Evolutionary conservation across 37 sponge, comb jelly and placozoan species (phyloP).

Genomic region (Spongia lamella): DNA sequence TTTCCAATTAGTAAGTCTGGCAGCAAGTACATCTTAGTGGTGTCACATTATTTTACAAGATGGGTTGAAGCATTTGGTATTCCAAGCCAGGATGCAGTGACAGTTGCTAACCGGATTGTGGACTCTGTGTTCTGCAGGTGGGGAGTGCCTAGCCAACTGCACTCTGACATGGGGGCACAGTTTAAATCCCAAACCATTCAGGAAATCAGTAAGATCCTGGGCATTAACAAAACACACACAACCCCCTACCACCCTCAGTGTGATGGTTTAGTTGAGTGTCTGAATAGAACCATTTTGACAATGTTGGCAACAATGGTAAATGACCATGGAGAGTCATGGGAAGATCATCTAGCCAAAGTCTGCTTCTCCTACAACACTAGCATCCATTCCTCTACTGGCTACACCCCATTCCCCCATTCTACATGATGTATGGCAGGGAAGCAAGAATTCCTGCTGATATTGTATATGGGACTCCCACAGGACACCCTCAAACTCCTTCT

Average conservation of each 20-base stretch:
- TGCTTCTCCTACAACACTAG: conserved; percentile 8
- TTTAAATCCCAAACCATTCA: background rate
- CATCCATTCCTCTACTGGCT: background rate
- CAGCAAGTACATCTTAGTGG: conserved; percentile 11
- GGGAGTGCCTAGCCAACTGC: no score
- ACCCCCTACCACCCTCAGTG: no score
- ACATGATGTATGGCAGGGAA: no score
- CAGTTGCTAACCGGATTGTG: background rate
- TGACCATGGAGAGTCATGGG: background rate
- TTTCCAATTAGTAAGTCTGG: background rate
- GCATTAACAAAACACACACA: background rate
- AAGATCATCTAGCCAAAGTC: background rate
- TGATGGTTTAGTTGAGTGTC: background rate
- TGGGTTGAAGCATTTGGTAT: conserved; percentile 6
- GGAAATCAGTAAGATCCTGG: background rate
- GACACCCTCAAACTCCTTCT: no score
- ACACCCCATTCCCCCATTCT: background rate
- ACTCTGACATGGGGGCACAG: no score
- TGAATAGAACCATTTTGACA: background rate
- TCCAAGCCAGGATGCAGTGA: background rate
- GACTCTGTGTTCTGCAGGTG: no score
- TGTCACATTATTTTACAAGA: conserved; percentile 1
- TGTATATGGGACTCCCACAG: background rate
- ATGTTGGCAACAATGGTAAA: background rate
- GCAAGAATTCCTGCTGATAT: background rate